Evolutionary conservation across 2,113 vertebrate genomes (phyloP).

Genomic region (Neolamprologus caudopunctatus): DNA sequence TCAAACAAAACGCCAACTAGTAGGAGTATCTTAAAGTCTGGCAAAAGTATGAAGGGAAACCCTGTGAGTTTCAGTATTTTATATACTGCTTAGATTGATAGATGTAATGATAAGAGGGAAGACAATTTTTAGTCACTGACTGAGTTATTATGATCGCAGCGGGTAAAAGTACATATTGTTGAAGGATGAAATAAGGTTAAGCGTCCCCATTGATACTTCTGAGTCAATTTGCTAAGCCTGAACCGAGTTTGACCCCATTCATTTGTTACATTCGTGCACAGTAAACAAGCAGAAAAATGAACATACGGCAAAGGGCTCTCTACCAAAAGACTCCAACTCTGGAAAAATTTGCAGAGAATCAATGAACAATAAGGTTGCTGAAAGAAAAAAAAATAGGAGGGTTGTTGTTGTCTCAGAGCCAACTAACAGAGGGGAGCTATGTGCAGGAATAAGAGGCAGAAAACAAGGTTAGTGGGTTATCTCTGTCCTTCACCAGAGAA

Average conservation of each 20-base stretch:
- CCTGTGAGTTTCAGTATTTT: neutral
- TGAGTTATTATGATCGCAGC: neutral
- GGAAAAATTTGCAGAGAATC: neutral
- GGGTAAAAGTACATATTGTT: neutral
- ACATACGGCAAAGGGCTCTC: neutral
- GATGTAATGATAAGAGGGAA: neutral
- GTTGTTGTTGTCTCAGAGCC: neutral
- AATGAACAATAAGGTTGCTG: conserved; percentile 9
- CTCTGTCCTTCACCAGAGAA: neutral
- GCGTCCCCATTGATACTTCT: neutral
- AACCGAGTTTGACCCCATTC: neutral
- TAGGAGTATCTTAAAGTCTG: neutral
- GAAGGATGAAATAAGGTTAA: neutral
- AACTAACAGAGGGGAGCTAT: conserved; percentile 12
- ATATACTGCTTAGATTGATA: neutral
- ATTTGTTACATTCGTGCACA: neutral
- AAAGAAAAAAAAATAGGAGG: conserved; percentile 8
- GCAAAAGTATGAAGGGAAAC: neutral
- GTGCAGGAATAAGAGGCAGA: conserved; percentile 1
- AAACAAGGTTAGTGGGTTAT: neutral
- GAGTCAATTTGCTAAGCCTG: neutral
- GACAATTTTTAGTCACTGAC: neutral
- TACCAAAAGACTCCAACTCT: neutral
- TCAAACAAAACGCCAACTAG: neutral
- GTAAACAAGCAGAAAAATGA: neutral